Percentiles rank a stretch among this genome's conserved stretches.
Conservation (phyloP, 2,888 invertebrate species). For the Helobdella robusta region DNA sequence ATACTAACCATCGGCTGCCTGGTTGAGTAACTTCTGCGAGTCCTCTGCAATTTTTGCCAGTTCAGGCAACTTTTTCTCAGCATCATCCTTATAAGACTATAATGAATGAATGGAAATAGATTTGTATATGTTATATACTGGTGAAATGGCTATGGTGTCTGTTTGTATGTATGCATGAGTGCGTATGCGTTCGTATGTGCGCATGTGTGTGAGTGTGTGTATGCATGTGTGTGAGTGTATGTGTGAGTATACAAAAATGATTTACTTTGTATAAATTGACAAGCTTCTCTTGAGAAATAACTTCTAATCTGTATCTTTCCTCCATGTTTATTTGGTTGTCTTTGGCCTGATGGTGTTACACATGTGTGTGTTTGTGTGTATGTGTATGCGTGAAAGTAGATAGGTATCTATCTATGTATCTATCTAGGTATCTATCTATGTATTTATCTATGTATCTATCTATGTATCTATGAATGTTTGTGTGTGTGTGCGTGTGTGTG, state of each 20-base stretch:
- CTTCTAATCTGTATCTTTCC: conserved; percentile 67
- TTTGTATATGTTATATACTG: no score
- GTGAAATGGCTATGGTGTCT: no score
- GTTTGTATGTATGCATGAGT: no score
- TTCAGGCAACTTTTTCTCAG: conserved; percentile 67
- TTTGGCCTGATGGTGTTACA: conserved; percentile 53
- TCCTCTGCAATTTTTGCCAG: conserved; percentile 68
- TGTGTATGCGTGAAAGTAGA: neutral
- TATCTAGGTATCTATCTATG: no score
- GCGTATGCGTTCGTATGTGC: no score
- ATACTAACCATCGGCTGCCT: conserved; percentile 59
- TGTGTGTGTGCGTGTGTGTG: no score
- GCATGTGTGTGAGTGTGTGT: no score
- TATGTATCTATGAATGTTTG: no score
- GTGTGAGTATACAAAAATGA: neutral
- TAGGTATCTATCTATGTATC: no score
- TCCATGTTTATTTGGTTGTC: conserved; percentile 62
- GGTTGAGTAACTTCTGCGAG: conserved; percentile 61
- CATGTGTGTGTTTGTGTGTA: neutral
- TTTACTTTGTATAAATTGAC: conserved; percentile 68
- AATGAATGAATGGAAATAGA: no score
- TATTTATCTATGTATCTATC: no score
- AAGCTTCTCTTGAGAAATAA: conserved; percentile 73
- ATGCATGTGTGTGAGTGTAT: no score
- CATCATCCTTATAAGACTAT: conserved; percentile 62